Base-by-base conservation (phyloP, 2,797 vertebrate genomes). In the Acanthornis magna region DNA sequence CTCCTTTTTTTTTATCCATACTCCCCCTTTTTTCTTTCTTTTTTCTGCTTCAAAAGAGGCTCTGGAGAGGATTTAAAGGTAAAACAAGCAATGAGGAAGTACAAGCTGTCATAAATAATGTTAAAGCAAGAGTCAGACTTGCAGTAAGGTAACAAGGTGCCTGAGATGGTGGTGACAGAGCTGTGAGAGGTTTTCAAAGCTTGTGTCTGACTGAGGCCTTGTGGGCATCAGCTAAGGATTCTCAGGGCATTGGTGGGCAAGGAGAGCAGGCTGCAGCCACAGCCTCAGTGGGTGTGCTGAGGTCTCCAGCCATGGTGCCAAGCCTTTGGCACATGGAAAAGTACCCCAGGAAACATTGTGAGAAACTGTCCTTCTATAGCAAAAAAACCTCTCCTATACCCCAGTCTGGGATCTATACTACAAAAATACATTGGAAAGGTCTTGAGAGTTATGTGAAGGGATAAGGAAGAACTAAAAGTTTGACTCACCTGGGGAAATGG, bases 1-100 rank as follows among this genome's bases (percentile, higher is more conserved):
- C 14, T 67, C 25, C 4, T 54, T 85, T 84, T 86, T 38, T 38
- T 73, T 50, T 3, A 42, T 45, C 22, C 4, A 19, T 4, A 5
- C 5, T 16, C 2, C 3, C 7, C 2, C 8, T n/a, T 40, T 15
- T 20, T 42, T n/a, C 13, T 17, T 14, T 9, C 4, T 26, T 10
- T 10, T 25, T 30, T 6, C 43, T 82, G 27, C 48, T 86, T 80
- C 40, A 36, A 0, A 88, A 70, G 61, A 85, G 79, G 23, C 30
- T 77, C 85, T 71, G 48, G 60, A 67, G 68, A 71, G 65, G 14
- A 32, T 23, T 86, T 77, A 15, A 1, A n/a, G n/a, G 45, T 47
- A 53, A 67, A 58, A 62, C 63, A 71, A 51, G 53, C 6, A 23
- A 78, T n/a, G 27, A 63, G 25, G 53, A 84, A 60, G 40, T 51